Base-by-base conservation (phyloP, 2,888 invertebrate species). In the Atethmia centrago region DNA sequence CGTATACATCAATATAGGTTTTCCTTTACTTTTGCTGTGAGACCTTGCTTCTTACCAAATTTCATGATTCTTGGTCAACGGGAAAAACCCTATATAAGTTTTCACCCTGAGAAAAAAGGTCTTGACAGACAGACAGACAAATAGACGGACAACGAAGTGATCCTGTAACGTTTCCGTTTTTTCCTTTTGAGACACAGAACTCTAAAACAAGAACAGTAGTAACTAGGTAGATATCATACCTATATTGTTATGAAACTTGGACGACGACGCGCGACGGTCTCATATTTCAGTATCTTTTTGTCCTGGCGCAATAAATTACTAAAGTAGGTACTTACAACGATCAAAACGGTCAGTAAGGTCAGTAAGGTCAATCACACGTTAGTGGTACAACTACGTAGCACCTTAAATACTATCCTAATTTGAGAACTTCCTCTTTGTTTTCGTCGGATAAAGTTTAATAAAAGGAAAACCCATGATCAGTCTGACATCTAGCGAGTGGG, bases 401-500 rank as follows among this genome's bases (percentile, higher is more conserved):
- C 19, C 7, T 47, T 5, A 19, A 47, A n/a, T 8, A 49, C 8
- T 49, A 51, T 16, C 16, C 1, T 19, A 47, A 47, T 31, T n/a
- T n/a, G n/a, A n/a, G n/a, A n/a, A n/a, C n/a, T n/a, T n/a, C n/a
- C n/a, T n/a, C n/a, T n/a, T n/a, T n/a, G n/a, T n/a, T n/a, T n/a
- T n/a, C n/a, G n/a, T n/a, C n/a, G n/a, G n/a, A n/a, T n/a, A 36
- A 36, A 36, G 36, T 36, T 36, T 2, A 36, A 0, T 62, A 25
- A 0, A 25, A 14, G 42, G 2, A 1, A 63, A 28, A 45, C 8
- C 1, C 28, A 5, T 16, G 21, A 47, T 16, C 9, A 28, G 28
- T 14, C 21, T 47, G 47, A 1, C 59, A 79, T 75, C 79, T 75
- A 53, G 72, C 14, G 72, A 59, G 10, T 69, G 14, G 14, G 1